Evolutionary conservation across 2,888 invertebrate species (phyloP).

Genomic region (Cephus nigrinus): DNA sequence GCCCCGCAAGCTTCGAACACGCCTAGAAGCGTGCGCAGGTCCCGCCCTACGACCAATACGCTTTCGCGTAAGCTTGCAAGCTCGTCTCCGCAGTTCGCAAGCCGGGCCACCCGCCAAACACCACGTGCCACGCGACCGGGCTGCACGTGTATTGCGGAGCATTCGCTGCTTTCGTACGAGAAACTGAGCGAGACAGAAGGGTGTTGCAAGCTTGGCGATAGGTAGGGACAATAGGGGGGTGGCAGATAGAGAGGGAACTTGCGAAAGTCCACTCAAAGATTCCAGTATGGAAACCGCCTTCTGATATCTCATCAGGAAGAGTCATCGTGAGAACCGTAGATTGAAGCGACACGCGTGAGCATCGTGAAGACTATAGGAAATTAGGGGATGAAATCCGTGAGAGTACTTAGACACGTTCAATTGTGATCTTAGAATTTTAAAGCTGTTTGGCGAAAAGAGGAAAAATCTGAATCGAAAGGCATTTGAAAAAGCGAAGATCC

Average conservation of each 20-base stretch:
- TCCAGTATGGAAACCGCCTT: no score
- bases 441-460: no score
- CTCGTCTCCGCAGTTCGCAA: conserved; percentile 44
- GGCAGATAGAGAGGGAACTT: background rate
- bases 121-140: conserved; percentile 63
- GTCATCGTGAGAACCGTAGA: no score
- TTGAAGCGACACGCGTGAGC: no score
- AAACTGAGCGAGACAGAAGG: no score
- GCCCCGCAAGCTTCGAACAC: conserved; percentile 55
- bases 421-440: no score
- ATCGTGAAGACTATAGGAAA: no score
- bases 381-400: no score
- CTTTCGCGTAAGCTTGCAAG: conserved; percentile 52
- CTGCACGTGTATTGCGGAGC: conserved; percentile 59
- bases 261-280: background rate
- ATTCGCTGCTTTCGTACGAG: conserved; percentile 33
- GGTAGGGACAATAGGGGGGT: conserved; percentile 20
- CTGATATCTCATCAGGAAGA: no score
- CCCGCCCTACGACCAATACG: conserved; percentile 61
- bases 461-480: no score
- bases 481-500: no score
- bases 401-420: no score
- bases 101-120: conserved; percentile 57
- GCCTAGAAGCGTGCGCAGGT: conserved; percentile 63
- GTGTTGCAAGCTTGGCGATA: conserved; percentile 5